Evolutionary conservation across 1,140 invertebrate genomes (phyloP).

Genomic region (Mycetomoellerius zeteki): DNA sequence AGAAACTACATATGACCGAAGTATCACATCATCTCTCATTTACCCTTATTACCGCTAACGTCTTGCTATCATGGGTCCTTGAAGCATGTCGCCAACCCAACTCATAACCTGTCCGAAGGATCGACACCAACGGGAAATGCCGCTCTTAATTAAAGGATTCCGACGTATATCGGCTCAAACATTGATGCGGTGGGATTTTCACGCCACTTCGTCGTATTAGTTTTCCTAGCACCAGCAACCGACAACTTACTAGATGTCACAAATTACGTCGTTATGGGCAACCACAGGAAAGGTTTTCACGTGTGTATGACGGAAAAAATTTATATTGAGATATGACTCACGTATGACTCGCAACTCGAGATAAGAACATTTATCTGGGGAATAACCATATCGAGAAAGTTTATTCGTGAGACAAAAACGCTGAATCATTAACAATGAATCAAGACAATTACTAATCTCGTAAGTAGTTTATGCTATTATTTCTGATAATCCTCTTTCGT

Average conservation of each 20-base stretch:
- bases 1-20: constrained; percentile 52
- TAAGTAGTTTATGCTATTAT: not conserved
- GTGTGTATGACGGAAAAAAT: not conserved
- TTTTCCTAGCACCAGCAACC: constrained; percentile 28
- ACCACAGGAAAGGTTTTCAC: not conserved
- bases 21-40: constrained; percentile 70
- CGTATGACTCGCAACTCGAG: not conserved
- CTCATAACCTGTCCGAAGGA: constrained; percentile 76
- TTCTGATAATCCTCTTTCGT: not conserved
- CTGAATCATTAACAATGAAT: constrained; percentile 26
- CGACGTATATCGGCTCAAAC: constrained; percentile 45
- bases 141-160: constrained; percentile 76
- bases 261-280: not conserved
- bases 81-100: constrained; percentile 66
- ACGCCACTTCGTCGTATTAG: constrained; percentile 4
- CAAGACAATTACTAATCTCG: not conserved
- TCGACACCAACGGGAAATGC: constrained; percentile 39
- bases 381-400: not conserved
- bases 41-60: constrained; percentile 67
- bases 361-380: not conserved
- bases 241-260: constrained; percentile 23
- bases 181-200: constrained; percentile 36
- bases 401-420: not conserved
- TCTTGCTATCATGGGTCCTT: constrained; percentile 52
- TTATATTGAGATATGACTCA: constrained; percentile 10